Conservation (phyloP, 92 coral and sea anemone genomes). For the Siderastrea radians region DNA sequence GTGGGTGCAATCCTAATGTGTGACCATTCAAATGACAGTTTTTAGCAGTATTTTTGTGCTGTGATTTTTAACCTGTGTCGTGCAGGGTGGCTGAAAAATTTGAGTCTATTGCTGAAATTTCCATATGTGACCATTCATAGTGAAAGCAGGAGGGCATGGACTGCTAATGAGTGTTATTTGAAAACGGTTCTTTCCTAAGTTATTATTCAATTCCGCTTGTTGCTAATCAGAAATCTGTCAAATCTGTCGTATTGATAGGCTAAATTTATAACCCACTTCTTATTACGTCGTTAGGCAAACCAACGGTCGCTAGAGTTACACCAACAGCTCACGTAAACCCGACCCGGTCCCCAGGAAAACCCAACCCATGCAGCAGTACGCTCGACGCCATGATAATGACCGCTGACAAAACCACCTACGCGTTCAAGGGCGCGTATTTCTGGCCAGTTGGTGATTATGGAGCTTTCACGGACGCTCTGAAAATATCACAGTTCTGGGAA, state of each 20-base stretch:
- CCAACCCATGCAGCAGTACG: conserved; percentile 59
- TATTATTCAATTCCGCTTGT: no score
- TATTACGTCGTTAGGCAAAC: conserved; percentile 9
- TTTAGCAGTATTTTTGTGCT: neutral
- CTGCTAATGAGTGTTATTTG: neutral
- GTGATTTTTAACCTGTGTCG: neutral
- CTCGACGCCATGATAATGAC: conserved; percentile 84
- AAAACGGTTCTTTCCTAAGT: no score
- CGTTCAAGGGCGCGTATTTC: conserved; percentile 87
- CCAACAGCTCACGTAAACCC: conserved; percentile 62
- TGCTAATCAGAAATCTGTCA: neutral
- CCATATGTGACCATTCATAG: neutral
- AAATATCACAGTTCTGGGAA: conserved; percentile 83
- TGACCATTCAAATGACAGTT: neutral
- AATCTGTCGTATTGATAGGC: neutral
- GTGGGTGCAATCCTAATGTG: no score
- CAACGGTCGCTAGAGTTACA: conserved; percentile 40
- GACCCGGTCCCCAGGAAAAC: conserved; percentile 61
- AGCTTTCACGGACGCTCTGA: conserved; percentile 74
- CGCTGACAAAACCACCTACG: conserved; percentile 76
- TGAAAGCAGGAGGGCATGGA: neutral
- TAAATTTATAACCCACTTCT: neutral
- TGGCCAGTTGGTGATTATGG: conserved; percentile 88
- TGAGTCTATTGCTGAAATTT: neutral
- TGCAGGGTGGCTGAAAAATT: neutral